phyloP scores from a whole-genome alignment of 1,140 invertebrate species.

The Heterodera carotae region DNA sequence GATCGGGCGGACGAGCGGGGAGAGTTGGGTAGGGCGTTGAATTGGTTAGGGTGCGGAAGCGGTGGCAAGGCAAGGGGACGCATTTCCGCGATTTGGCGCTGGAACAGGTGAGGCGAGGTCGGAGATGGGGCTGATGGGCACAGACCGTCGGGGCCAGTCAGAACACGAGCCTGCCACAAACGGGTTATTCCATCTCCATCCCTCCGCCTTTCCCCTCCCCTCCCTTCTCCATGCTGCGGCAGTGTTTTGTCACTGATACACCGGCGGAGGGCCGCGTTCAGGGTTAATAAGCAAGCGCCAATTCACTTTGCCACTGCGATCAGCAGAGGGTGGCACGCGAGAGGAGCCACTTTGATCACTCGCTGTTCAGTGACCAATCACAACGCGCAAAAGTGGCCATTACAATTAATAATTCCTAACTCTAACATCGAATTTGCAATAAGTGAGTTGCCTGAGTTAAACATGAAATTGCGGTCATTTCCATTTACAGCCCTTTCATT shows the following conservation, averaged over 20 bases:
- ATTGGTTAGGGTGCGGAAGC: neutral
- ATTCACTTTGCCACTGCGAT: neutral
- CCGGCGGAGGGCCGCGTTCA: neutral
- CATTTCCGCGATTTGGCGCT: conserved; percentile 21
- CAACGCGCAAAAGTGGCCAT: too few relatives aligned
- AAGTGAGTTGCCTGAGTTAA: too few relatives aligned
- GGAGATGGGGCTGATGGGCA: neutral
- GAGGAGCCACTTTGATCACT: too few relatives aligned
- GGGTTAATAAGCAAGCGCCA: conserved; percentile 3
- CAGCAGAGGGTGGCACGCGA: too few relatives aligned
- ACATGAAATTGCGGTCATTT: too few relatives aligned
- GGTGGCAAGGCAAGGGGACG: neutral
- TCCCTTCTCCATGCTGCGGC: conserved; percentile 2
- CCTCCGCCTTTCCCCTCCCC: conserved; percentile 1
- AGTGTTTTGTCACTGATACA: conserved; percentile 7
- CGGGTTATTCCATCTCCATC: neutral
- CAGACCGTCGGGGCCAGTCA: neutral
- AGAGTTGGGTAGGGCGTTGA: neutral
- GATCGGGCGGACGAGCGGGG: neutral
- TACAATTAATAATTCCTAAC: too few relatives aligned
- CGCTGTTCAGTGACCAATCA: too few relatives aligned
- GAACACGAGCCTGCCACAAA: neutral
- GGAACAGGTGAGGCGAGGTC: conserved; percentile 6
- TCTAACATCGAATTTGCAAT: too few relatives aligned
- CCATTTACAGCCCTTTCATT: too few relatives aligned